These are phyloP conservation scores for Narcine bancroftii DNA, from an alignment of 2,113 vertebrate genomes.

Conservation along the genomic window DNA sequence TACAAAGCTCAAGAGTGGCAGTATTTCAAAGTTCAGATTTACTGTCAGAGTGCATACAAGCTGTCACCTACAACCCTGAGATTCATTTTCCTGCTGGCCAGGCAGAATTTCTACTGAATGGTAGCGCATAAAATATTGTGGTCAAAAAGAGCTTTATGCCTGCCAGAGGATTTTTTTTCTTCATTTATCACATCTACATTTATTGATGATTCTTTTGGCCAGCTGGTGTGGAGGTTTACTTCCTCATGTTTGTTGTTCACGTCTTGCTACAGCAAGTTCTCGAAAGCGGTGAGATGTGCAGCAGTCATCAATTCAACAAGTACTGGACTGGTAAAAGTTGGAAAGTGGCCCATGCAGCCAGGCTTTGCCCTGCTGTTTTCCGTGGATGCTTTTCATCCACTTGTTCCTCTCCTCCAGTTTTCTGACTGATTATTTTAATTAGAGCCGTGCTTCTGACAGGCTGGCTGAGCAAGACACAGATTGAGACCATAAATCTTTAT, in stretches of 20 bases:
- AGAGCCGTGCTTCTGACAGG: conserved; percentile 49
- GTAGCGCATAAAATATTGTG: too few species aligned
- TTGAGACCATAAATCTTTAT: conserved; percentile 63
- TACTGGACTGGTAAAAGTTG: conserved; percentile 12
- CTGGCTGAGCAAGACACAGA: conserved; percentile 51
- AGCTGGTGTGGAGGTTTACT: background rate
- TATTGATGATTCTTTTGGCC: background rate
- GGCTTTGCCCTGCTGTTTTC: conserved; percentile 4
- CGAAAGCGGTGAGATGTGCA: background rate
- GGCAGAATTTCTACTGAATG: too few species aligned
- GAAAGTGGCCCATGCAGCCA: background rate
- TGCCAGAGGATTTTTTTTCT: too few species aligned
- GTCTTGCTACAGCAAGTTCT: background rate
- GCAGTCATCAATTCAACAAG: background rate
- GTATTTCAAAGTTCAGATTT: too few species aligned
- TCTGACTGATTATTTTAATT: conserved; percentile 73
- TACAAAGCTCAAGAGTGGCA: too few species aligned
- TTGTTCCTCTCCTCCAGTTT: conserved; percentile 41
- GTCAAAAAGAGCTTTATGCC: too few species aligned
- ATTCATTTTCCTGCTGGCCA: too few species aligned
- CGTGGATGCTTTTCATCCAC: background rate
- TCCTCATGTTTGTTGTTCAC: background rate
- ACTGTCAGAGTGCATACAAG: too few species aligned
- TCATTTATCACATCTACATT: background rate
- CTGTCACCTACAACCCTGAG: too few species aligned